Base-by-base conservation (phyloP, 2,888 invertebrate genomes). In the Cantharis flavilabris region DNA sequence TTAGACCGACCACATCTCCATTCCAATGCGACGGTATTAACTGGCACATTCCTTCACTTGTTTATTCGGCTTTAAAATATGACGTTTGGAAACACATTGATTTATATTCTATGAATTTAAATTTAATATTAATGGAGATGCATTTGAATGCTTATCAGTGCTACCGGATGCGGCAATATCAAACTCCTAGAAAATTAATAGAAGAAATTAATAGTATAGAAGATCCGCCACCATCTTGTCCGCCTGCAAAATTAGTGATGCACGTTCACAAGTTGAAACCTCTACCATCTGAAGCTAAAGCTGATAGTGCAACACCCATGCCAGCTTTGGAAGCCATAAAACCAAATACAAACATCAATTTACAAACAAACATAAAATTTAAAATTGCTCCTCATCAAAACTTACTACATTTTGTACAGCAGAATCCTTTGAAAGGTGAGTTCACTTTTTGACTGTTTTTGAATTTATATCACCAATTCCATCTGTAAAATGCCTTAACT, bases 1-100 rank as follows among this genome's bases (percentile, higher is more conserved):
- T 97, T 80, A 92, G 99, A 76, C 98, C 98, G 70, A 98, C 97
- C 65, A 91, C 95, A 73, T 98, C 99, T 70, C 98, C 99, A 78
- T 97, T 98, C 90, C 95, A 95, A 89, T 94, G 96, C 92, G 92
- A 94, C 81, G 93, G 94, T 30, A 92, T 98, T 80, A 90, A 91
- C 67, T 91, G 91, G 85, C 89, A 90, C 80, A 93, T 94, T 76
- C 94, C 96, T 16, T 94, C 95, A 79, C 88, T 95, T 28, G 93
- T 93, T 70, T 93, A 92, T 88, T 91, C 91, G 80, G 91, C 92
- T 69, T 88, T 94, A 80, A 93, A 94, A 82, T 94, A 94, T 84
- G 91, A 95, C 89, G 94, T 94, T 20, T 92, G 94, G 83, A 92
- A 92, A 93, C 91, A 93, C 85, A 89, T 94, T 76, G 91, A 93